Evolutionary conservation across 2,888 invertebrate genomes (phyloP).

Genomic region (Diaprepes abbreviatus): DNA sequence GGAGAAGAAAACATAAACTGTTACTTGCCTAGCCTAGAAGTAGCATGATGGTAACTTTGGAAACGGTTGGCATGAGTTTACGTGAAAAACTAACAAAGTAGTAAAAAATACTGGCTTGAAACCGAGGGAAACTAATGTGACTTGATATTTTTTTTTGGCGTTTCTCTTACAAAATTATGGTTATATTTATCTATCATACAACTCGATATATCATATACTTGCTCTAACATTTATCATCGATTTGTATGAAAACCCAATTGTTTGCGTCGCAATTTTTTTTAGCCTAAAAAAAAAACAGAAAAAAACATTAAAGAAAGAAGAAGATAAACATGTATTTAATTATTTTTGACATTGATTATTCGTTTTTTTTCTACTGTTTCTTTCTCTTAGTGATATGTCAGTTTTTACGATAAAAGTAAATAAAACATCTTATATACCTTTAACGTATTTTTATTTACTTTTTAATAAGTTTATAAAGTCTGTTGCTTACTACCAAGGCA

Average conservation of each 20-base stretch:
- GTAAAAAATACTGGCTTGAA: no score
- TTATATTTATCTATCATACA: no score
- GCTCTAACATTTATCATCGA: background rate
- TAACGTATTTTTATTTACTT: background rate
- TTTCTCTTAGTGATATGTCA: conserved; percentile 1
- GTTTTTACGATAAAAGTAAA: background rate
- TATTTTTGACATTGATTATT: background rate
- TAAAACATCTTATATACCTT: background rate
- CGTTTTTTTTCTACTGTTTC: background rate
- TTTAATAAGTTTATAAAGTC: conserved; percentile 5
- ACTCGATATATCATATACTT: no score
- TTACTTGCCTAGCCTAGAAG: no score
- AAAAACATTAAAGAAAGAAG: background rate
- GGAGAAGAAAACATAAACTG: no score
- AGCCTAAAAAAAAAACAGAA: no score
- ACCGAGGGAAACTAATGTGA: no score
- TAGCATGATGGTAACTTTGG: no score
- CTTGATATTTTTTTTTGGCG: no score
- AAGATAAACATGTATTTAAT: conserved; percentile 7
- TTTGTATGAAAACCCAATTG: background rate
- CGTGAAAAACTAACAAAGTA: no score
- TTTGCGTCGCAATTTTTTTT: background rate
- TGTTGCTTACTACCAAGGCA: background rate
- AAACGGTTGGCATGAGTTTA: no score
- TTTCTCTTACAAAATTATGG: no score